Percentiles rank a stretch among this genome's conserved stretches.
phyloP scores from a whole-genome alignment of 2,888 invertebrate genomes.

The Pollenia amentaria region DNA sequence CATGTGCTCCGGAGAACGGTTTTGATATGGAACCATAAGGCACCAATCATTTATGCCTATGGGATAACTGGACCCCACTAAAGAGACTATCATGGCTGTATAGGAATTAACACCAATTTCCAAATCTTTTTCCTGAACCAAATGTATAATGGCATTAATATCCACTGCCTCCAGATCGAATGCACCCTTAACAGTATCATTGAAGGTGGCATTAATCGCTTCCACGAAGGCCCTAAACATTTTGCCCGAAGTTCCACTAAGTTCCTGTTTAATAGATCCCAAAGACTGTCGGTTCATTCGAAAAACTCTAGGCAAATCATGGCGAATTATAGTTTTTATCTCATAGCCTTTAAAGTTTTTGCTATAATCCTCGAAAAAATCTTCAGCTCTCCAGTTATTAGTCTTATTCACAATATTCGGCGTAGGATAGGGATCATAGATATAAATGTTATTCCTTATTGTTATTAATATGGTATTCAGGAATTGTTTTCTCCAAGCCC shows the following conservation, averaged over 20 bases:
- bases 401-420: constrained; percentile 77
- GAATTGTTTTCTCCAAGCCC: constrained; percentile 79
- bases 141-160: constrained; percentile 15
- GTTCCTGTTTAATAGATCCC: neutral
- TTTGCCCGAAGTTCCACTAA: constrained; percentile 78
- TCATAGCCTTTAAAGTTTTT: constrained; percentile 78
- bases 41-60: constrained; percentile 81
- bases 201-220: constrained; percentile 78
- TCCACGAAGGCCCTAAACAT: constrained; percentile 78
- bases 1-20: constrained; percentile 77
- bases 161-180: constrained; percentile 34
- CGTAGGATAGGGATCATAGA: constrained; percentile 78
- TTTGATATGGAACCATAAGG: constrained; percentile 80
- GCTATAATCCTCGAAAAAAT: constrained; percentile 75
- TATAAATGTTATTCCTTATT: constrained; percentile 76
- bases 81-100: constrained; percentile 70
- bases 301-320: constrained; percentile 80
- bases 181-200: constrained; percentile 73
- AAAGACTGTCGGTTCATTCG: constrained; percentile 45
- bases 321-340: constrained; percentile 76
- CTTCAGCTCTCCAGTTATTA: constrained; percentile 72
- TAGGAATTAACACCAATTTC: constrained; percentile 80
- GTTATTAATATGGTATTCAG: constrained; percentile 77
- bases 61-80: constrained; percentile 79
- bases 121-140: constrained; percentile 74